These are phyloP conservation scores for roundworm (Caenorhabditis elegans) DNA, from an alignment of 1,140 invertebrate species.

Conservation along the genomic window DNA sequence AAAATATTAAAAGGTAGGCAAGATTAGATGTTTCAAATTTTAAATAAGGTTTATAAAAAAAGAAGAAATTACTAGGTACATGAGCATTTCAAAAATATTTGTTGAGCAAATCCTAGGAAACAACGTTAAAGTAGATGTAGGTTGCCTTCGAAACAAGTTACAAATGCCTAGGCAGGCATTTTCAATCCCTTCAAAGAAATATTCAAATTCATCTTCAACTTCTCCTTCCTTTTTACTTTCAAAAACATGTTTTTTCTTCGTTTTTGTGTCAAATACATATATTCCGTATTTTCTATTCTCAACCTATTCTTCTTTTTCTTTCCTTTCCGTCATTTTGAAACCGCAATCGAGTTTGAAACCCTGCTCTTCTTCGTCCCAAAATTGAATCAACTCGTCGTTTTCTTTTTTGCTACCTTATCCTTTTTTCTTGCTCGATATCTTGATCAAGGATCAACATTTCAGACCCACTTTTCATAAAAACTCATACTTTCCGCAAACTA, in stretches of 20 bases:
- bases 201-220: too few species aligned
- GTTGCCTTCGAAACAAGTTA: too few species aligned
- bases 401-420: background rate
- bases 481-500: background rate
- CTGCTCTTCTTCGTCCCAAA: background rate
- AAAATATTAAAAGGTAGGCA: too few species aligned
- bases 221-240: too few species aligned
- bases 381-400: background rate
- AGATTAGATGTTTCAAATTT: too few species aligned
- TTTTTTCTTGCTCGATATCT: background rate
- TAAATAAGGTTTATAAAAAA: too few species aligned
- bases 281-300: too few species aligned
- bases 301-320: background rate
- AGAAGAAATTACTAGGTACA: too few species aligned
- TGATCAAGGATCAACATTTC: background rate
- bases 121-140: too few species aligned
- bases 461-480: background rate
- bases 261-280: background rate
- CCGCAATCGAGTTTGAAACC: conserved; percentile 11
- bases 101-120: too few species aligned
- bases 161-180: too few species aligned
- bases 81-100: too few species aligned
- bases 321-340: background rate
- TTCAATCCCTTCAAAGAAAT: background rate
- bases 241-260: background rate